Conservation (phyloP, 1,140 invertebrate species). For the Pseudomyrmex cubaensis region DNA sequence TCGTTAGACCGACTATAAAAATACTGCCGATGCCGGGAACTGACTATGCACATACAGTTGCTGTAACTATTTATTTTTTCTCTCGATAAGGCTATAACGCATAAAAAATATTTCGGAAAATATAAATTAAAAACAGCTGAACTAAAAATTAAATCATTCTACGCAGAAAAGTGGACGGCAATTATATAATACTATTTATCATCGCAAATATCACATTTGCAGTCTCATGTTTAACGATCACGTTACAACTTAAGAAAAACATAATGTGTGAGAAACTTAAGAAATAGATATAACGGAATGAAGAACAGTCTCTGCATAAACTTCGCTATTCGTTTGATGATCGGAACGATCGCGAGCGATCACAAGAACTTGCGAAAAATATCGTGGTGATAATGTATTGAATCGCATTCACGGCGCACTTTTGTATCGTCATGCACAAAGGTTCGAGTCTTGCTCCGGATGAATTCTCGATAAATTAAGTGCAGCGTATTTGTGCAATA, state of each 20-base stretch:
- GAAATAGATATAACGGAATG: constrained; percentile 14
- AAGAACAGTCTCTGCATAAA: constrained; percentile 12
- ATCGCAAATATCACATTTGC: constrained; percentile 33
- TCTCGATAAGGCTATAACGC: too few relatives aligned
- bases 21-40: too few relatives aligned
- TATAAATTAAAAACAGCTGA: too few relatives aligned
- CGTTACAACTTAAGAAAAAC: constrained; percentile 1
- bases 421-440: constrained; percentile 38
- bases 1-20: too few relatives aligned
- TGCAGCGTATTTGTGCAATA: constrained; percentile 54
- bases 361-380: neutral
- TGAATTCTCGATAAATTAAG: constrained; percentile 57
- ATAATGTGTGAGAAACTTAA: neutral
- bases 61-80: too few relatives aligned
- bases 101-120: too few relatives aligned
- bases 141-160: constrained; percentile 23
- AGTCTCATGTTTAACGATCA: constrained; percentile 1
- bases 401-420: neutral
- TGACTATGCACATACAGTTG: too few relatives aligned
- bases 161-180: constrained; percentile 46
- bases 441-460: constrained; percentile 53
- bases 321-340: constrained; percentile 1
- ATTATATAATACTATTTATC: constrained; percentile 46
- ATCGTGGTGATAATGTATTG: neutral
- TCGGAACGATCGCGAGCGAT: neutral